These are phyloP conservation scores for Melierax canorus DNA, from an alignment of 2,113 vertebrate species.

Conservation along the genomic window DNA sequence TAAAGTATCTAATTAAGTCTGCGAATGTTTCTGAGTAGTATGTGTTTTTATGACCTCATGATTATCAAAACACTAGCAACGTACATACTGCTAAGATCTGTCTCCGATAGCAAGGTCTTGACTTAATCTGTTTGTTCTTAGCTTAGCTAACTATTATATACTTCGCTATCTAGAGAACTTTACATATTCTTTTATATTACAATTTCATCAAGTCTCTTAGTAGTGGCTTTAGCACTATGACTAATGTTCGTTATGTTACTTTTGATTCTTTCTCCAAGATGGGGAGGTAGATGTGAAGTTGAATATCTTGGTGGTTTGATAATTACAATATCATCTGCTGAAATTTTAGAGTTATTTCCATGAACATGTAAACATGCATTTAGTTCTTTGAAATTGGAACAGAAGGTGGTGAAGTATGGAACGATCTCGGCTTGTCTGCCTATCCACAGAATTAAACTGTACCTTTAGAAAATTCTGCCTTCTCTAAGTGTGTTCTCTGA, in stretches of 20 bases:
- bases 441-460: background rate
- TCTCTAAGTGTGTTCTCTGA: background rate
- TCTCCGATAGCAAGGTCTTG: background rate
- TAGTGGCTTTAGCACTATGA: background rate
- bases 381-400: background rate
- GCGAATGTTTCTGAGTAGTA: background rate
- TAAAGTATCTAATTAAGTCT: background rate
- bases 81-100: background rate
- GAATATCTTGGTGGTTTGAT: background rate
- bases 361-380: background rate
- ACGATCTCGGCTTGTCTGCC: background rate
- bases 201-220: background rate
- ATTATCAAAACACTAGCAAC: background rate
- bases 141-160: background rate
- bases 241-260: background rate
- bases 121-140: background rate
- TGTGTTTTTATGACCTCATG: background rate
- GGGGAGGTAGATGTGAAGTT: background rate
- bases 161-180: background rate
- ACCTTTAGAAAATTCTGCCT: background rate
- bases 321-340: background rate
- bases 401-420: background rate
- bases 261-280: background rate
- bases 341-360: background rate
- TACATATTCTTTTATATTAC: background rate